Base-by-base conservation (phyloP, 2,888 invertebrate genomes). In the Nudaria mundana region DNA sequence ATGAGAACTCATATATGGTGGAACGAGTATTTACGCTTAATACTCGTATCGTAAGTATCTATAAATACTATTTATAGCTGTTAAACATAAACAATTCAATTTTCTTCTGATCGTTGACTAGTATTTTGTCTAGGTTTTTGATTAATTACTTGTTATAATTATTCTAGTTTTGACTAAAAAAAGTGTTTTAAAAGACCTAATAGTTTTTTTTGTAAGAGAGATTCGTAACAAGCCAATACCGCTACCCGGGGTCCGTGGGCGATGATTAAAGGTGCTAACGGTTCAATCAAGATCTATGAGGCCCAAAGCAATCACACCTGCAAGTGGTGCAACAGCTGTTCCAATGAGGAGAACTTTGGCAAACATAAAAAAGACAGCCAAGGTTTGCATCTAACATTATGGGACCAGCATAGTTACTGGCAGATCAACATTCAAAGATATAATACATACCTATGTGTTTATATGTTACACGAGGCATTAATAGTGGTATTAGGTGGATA, bases 11-110 rank as follows among this genome's bases (percentile, higher is more conserved):
- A 57, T 68, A 58, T 66, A 52, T 57, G n/a, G n/a, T n/a, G n/a
- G n/a, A n/a, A n/a, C n/a, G n/a, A n/a, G n/a, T n/a, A n/a, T n/a
- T n/a, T n/a, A n/a, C n/a, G n/a, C n/a, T n/a, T n/a, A n/a, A n/a
- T n/a, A n/a, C n/a, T n/a, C n/a, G n/a, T n/a, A n/a, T n/a, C n/a
- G 40, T 40, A 56, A 65, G 61, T 51, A 59, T 57, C 59, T 53
- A 58, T 67, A 66, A 65, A 66, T 63, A 65, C 56, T 58, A 51
- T 44, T 58, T 62, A 70, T 68, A 62, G 64, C 61, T 44, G 44
- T 37, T 49, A 39, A 47, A 65, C 70, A 63, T 72, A 76, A 75
- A 75, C 67, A 68, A 68, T 39, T 60, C 71, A 69, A 73, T 72
- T 71, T 63, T 56, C 46, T 37, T 42, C 32, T 46, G 41, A 15